Conservation (phyloP, 2,888 invertebrate genomes). For the Sphinx pinastri region DNA sequence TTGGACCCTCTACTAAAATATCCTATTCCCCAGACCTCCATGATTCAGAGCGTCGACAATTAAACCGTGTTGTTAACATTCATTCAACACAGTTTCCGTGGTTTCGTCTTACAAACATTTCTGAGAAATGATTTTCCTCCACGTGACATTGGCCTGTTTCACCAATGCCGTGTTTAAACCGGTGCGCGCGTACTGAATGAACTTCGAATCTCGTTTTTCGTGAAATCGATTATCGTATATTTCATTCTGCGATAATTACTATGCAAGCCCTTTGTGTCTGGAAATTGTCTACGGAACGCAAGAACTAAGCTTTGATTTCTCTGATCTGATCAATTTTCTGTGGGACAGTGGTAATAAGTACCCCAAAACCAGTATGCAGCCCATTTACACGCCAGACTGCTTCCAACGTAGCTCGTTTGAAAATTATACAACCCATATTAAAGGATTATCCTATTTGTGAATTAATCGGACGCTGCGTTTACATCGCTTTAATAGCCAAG, state of each 20-base stretch:
- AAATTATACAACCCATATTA: too few species aligned
- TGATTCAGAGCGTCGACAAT: conserved; percentile 7
- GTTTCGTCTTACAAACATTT: conserved; percentile 34
- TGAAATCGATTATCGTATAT: background rate
- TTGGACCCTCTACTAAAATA: background rate
- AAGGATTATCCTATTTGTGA: background rate
- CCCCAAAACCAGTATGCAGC: too few species aligned
- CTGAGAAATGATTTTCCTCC: conserved; percentile 64
- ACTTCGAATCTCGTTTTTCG: background rate
- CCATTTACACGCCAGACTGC: too few species aligned
- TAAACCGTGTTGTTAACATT: conserved; percentile 15
- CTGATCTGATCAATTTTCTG: too few species aligned
- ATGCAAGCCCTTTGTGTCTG: too few species aligned
- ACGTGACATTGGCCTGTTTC: conserved; percentile 70
- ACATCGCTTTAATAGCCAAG: background rate
- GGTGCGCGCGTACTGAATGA: too few species aligned
- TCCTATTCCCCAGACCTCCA: too few species aligned
- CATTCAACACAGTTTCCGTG: conserved; percentile 26
- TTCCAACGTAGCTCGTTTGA: too few species aligned
- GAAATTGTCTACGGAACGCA: too few species aligned
- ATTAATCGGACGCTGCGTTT: background rate
- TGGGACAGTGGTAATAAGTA: too few species aligned
- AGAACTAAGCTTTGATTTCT: too few species aligned
- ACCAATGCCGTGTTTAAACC: conserved; percentile 54
- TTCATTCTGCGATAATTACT: too few species aligned